Evolutionary conservation across 2,797 vertebrate species (phyloP).

Genomic region (Mormyrus proboscirostris): DNA sequence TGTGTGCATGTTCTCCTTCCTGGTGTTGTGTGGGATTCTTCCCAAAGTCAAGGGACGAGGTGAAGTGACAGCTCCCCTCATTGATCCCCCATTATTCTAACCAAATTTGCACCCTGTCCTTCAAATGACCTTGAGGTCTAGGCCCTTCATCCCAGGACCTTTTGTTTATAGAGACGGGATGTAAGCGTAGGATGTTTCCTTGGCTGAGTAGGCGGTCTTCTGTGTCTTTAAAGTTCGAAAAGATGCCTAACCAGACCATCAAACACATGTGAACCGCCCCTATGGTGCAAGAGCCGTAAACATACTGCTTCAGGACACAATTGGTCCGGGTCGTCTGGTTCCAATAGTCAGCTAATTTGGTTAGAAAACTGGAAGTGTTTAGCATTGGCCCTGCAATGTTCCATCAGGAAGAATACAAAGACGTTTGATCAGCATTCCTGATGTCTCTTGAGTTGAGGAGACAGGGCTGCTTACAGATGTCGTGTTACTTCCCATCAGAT

Average conservation of each 20-base stretch:
- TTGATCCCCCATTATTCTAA: no score
- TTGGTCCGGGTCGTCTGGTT: neutral
- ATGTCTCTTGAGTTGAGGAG: neutral
- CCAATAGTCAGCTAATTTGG: neutral
- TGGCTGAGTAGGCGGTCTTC: neutral
- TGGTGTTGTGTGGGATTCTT: no score
- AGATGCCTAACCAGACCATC: neutral
- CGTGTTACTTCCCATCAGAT: constrained; percentile 46
- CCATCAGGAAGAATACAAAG: neutral
- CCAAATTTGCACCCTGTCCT: no score
- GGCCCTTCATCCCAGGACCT: no score
- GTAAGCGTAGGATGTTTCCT: neutral
- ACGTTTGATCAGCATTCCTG: neutral
- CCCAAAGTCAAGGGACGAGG: no score
- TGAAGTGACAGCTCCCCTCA: no score
- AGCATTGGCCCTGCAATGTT: neutral
- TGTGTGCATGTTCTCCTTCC: no score
- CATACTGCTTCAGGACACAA: neutral
- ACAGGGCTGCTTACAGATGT: constrained; percentile 7
- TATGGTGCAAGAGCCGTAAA: neutral
- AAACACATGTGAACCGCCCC: neutral
- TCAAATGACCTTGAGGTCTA: no score
- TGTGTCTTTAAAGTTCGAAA: neutral
- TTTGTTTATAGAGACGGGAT: no score
- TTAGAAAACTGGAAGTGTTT: neutral